Percentiles rank a stretch among this genome's conserved stretches.
Conservation (phyloP, 2,113 vertebrate genomes). For the Petromus typicus region DNA sequence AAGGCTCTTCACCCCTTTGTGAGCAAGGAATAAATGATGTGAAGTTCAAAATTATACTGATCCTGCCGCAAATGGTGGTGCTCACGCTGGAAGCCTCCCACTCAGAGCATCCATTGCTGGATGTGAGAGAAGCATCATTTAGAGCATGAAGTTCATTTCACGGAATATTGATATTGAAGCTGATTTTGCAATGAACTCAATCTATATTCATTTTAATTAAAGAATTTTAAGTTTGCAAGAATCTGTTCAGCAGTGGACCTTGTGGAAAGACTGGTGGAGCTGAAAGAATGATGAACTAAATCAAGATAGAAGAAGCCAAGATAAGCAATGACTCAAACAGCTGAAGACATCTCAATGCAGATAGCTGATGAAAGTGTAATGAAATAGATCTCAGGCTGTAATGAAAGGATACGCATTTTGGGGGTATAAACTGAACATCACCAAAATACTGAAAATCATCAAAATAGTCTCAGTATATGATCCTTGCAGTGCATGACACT, state of each 20-base stretch:
- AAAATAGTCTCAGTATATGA: too few species aligned
- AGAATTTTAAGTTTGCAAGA: not conserved
- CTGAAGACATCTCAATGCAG: not conserved
- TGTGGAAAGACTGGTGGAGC: not conserved
- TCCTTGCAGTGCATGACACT: too few species aligned
- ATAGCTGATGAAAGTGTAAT: not conserved
- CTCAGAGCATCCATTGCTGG: not conserved
- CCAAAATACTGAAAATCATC: not conserved
- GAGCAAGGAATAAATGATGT: rapidly evolving
- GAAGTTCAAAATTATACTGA: rapidly evolving
- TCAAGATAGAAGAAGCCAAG: not conserved
- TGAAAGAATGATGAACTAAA: not conserved
- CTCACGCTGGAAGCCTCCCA: rapidly evolving
- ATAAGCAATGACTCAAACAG: not conserved
- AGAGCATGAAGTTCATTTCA: not conserved
- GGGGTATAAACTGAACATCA: not conserved
- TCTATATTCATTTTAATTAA: not conserved
- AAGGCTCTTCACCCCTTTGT: not conserved
- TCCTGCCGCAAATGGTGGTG: rapidly evolving
- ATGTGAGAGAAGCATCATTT: rapidly evolving
- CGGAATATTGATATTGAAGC: not conserved
- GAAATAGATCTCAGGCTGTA: not conserved
- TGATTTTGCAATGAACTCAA: not conserved
- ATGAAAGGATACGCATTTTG: not conserved
- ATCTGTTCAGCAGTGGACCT: not conserved